These are phyloP conservation scores for Diaphora mendica DNA, from an alignment of 2,888 invertebrate species.

Conservation along the genomic window DNA sequence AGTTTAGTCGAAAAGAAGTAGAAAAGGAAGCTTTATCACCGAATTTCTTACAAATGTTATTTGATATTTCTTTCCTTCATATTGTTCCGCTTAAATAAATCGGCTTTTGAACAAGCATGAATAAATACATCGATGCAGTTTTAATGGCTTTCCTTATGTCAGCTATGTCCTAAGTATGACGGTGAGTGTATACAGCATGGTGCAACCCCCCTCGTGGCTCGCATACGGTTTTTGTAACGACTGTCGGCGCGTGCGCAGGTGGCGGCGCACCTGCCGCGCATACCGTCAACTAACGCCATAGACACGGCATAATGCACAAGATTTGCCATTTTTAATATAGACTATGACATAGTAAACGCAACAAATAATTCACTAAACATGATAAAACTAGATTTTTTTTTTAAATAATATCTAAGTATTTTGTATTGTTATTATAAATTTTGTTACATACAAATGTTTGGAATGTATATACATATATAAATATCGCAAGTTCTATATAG, in stretches of 20 bases:
- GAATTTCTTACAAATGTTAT: conserved; percentile 37
- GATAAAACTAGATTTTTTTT: neutral
- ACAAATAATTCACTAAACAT: neutral
- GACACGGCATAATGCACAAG: conserved; percentile 73
- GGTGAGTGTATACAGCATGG: conserved; percentile 54
- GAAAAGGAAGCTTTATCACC: conserved; percentile 19
- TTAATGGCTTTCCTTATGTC: conserved; percentile 76
- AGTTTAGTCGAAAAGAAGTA: conserved; percentile 13
- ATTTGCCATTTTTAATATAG: conserved; percentile 55
- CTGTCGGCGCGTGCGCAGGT: conserved; percentile 82
- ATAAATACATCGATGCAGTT: conserved; percentile 60
- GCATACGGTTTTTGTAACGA: conserved; percentile 79
- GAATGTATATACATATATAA: neutral
- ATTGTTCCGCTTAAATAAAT: conserved; percentile 48
- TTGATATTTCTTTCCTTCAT: conserved; percentile 49
- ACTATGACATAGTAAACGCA: conserved; percentile 5
- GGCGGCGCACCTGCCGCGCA: conserved; percentile 84
- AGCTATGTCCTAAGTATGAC: conserved; percentile 56
- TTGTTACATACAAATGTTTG: neutral
- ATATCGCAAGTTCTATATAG: neutral
- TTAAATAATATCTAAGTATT: neutral
- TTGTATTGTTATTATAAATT: neutral
- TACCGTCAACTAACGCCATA: conserved; percentile 65
- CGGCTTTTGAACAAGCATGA: conserved; percentile 60
- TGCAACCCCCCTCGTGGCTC: conserved; percentile 59